Conservation (phyloP, 1,140 invertebrate genomes). For the Bicyclus anynana region DNA sequence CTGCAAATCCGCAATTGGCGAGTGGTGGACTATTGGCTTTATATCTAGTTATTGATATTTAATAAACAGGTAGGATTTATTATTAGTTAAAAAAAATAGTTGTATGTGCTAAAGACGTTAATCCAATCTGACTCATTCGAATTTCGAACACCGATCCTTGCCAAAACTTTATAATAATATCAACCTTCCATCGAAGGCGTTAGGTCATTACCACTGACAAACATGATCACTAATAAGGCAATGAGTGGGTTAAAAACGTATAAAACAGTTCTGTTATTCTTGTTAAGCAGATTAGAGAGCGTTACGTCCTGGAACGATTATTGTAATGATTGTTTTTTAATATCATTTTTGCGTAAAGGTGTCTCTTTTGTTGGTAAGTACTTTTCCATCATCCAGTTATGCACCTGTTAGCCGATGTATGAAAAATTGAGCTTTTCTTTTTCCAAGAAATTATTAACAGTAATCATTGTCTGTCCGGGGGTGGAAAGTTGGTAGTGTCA, state of each 20-base stretch:
- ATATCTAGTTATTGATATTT: neutral
- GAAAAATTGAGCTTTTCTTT: too few relatives aligned
- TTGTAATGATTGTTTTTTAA: neutral
- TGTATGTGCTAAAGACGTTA: neutral
- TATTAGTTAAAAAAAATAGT: neutral
- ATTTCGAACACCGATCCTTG: slow-evolving; percentile 15
- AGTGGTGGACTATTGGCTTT: neutral
- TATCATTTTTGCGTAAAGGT: neutral
- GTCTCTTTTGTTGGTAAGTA: neutral
- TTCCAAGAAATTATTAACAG: too few relatives aligned
- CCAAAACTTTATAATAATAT: slow-evolving; percentile 16
- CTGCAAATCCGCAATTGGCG: too few relatives aligned
- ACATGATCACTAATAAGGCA: slow-evolving; percentile 45
- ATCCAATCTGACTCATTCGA: slow-evolving; percentile 6
- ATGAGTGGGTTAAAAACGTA: slow-evolving; percentile 44
- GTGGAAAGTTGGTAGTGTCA: too few relatives aligned
- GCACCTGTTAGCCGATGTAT: neutral
- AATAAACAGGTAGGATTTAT: neutral
- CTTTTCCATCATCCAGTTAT: neutral
- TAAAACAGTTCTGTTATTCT: slow-evolving; percentile 14
- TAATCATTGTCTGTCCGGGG: too few relatives aligned
- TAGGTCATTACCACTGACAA: slow-evolving; percentile 40
- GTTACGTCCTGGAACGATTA: neutral
- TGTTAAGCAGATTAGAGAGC: neutral
- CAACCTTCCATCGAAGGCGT: slow-evolving; percentile 36